Evolutionary conservation across 2,113 vertebrate genomes (phyloP), one percentile per base, ranked within the genome.

Genomic region (Labeo rohita): DNA sequence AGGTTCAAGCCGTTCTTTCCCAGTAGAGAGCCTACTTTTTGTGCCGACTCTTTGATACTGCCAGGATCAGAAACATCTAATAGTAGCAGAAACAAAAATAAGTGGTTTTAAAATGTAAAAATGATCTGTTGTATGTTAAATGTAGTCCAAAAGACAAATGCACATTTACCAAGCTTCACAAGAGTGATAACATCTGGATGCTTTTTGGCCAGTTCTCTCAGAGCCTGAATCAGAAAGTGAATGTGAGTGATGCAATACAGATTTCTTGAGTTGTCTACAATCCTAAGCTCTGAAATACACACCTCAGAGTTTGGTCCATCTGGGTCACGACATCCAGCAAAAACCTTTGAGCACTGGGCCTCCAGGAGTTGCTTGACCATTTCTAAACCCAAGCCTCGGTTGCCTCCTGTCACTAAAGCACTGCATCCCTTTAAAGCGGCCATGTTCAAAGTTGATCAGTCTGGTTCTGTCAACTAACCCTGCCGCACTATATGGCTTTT

Each of bases 1-100:
- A 94, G 92, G 91, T 95, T 95, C 78, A 96, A 91, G 2, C 94
- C 94, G 52, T 86, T 90, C 3, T 89, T 89, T 13, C 94, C 93
- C 85, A 94, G 77, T 0, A 90, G 87, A 66, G 91, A 88, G 63
- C 89, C 91, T 86, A 94, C 94, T 86, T 93, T 91, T 81, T 92
- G 87, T 3, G 91, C 88, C 0, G 91, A 91, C 86, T 93, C 89
- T 90, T 94, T 94, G 47, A 95, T 92, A 91, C 93, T 95, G 83
- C n/a, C 87, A 83, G 92, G 87, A 88, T 93, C 90, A 79, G 76
- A 49, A 34, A 70, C 85, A 28, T 94, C 94, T 93, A 70, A 84
- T 45, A 81, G 72, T 88, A 61, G 87, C 36, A 82, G 39, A 12
- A 36, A 68, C 15, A 36, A 0, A 1, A 3, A 59, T 36, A 63